These are phyloP conservation scores for Cossypha dichroa DNA, from an alignment of 2,797 vertebrate genomes.

Conservation along the genomic window DNA sequence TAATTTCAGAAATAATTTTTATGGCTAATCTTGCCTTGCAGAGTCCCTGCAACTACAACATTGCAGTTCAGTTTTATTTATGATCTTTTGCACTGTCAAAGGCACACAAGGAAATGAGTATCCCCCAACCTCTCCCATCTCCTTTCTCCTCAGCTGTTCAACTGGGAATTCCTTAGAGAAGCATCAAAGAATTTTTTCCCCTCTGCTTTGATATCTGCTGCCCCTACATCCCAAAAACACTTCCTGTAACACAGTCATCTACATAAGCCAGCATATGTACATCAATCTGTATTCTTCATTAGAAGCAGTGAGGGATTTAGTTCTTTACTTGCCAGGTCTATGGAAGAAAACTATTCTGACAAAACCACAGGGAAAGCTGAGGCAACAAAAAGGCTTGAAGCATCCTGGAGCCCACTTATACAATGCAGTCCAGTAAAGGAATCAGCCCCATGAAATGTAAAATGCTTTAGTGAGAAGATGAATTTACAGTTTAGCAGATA, in stretches of 20 bases:
- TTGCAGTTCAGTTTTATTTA: not conserved
- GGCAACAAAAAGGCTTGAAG: not conserved
- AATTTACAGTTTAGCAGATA: not conserved
- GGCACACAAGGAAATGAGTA: not conserved
- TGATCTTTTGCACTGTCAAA: not conserved
- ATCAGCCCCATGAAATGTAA: not conserved
- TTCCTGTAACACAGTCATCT: not conserved
- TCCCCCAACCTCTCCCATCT: not conserved
- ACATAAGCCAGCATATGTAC: rapidly evolving
- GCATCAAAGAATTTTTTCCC: not conserved
- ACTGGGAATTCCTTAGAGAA: not conserved
- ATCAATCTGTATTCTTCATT: not conserved
- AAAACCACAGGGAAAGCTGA: not conserved
- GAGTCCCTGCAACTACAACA: not conserved
- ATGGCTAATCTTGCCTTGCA: not conserved
- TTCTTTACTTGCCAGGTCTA: not conserved
- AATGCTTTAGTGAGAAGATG: not conserved
- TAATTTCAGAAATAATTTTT: not conserved
- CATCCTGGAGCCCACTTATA: not conserved
- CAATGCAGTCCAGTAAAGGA: not conserved
- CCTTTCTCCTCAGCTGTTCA: not conserved
- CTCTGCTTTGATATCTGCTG: not conserved
- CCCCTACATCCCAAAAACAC: not conserved
- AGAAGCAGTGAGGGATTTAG: not conserved
- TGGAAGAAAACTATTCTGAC: not conserved